phyloP scores from a whole-genome alignment of 2,113 vertebrate species.

The Chloebia gouldiae region DNA sequence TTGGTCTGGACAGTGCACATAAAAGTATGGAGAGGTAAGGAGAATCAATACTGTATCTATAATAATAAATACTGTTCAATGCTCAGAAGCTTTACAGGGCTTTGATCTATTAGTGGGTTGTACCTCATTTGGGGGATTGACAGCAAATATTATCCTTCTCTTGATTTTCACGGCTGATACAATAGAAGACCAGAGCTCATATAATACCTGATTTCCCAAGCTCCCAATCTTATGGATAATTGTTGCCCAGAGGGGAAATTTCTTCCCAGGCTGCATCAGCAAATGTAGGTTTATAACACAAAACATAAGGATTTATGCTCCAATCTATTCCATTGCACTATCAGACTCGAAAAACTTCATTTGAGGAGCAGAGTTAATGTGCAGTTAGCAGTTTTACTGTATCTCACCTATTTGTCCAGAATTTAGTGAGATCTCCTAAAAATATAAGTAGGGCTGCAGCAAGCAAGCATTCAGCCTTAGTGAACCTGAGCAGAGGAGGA shows the following conservation, averaged over 20 bases:
- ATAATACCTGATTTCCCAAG: slow-evolving; percentile 50
- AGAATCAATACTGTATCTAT: neutral
- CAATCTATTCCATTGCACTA: slow-evolving; percentile 33
- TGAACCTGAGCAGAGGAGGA: neutral
- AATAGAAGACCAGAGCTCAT: slow-evolving; percentile 29
- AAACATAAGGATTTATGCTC: slow-evolving; percentile 48
- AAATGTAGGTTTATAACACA: slow-evolving; percentile 54
- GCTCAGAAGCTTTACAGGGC: neutral
- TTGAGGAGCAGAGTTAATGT: slow-evolving; percentile 46
- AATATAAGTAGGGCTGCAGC: neutral
- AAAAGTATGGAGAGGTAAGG: neutral
- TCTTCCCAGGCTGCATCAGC: slow-evolving; percentile 35
- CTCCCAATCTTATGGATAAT: slow-evolving; percentile 44
- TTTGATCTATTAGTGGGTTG: slow-evolving; percentile 9
- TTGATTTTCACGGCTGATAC: slow-evolving; percentile 55
- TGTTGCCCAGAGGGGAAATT: slow-evolving; percentile 56
- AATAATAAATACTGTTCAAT: neutral
- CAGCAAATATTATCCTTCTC: slow-evolving; percentile 40
- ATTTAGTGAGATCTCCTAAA: slow-evolving; percentile 40
- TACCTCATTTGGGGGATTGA: slow-evolving; percentile 24
- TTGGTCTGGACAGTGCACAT: neutral
- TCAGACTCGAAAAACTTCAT: slow-evolving; percentile 2
- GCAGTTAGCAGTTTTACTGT: slow-evolving; percentile 47
- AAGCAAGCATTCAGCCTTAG: neutral
- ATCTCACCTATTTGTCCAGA: slow-evolving; percentile 35